Evolutionary conservation across 2,797 vertebrate genomes (phyloP).

Genomic region (Phalloptychus januarius): DNA sequence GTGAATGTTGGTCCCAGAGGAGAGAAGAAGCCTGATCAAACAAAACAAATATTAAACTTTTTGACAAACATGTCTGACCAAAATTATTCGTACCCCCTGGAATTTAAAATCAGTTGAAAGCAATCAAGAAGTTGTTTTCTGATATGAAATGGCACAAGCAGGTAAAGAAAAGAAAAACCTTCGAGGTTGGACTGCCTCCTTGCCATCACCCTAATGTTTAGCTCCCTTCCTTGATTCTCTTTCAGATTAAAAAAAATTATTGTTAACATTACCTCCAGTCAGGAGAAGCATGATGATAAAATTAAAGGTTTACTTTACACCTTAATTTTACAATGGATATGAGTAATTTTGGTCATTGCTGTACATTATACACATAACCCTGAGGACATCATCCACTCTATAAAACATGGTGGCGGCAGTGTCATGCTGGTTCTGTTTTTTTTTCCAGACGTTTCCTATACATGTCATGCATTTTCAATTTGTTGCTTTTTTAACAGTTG

Average conservation of each 20-base stretch:
- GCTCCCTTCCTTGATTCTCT: neutral
- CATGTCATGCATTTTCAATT: neutral
- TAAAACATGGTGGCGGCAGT: neutral
- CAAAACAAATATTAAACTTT: neutral
- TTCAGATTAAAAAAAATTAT: neutral
- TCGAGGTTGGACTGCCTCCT: neutral
- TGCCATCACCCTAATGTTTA: neutral
- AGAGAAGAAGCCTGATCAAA: neutral
- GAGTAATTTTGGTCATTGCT: neutral
- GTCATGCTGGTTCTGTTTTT: neutral
- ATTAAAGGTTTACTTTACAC: neutral
- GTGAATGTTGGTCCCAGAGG: neutral
- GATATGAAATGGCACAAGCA: neutral
- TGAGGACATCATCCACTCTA: neutral
- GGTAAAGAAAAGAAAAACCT: neutral
- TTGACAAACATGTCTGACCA: neutral
- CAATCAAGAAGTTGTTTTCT: neutral
- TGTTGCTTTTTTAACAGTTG: neutral
- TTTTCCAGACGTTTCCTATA: neutral
- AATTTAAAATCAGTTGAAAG: neutral
- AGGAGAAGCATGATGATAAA: neutral
- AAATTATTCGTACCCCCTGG: neutral
- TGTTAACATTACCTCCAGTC: neutral
- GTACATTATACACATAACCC: neutral
- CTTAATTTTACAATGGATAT: neutral